A percentile compares a stretch with the other conserved stretches of the same genome.
These are phyloP conservation scores for Hybognathus amarus DNA, from an alignment of 2,797 vertebrate species.

Conservation along the genomic window DNA sequence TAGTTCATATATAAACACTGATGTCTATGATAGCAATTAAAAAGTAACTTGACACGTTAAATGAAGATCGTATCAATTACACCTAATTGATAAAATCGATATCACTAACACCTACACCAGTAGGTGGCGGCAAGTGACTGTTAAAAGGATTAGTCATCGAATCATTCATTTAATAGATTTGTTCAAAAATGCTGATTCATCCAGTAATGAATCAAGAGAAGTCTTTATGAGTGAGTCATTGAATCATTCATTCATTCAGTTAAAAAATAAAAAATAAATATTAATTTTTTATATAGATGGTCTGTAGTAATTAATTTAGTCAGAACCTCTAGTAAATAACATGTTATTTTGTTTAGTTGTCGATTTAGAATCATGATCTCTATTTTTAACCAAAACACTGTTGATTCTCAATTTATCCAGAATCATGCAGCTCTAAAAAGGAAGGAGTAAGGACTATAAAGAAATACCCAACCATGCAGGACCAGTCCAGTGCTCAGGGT, in stretches of 20 bases:
- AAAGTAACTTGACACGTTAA: not conserved
- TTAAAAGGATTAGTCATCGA: not conserved
- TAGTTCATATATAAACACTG: not conserved
- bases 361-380: not conserved
- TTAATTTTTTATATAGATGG: too few species aligned
- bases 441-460: constrained; percentile 37
- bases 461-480: constrained; percentile 52
- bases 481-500: constrained; percentile 59
- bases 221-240: not conserved
- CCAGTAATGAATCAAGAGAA: not conserved
- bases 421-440: not conserved
- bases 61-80: not conserved
- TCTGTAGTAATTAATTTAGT: not conserved
- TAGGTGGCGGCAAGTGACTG: not conserved
- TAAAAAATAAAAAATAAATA: too few species aligned
- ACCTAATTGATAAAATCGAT: too few species aligned
- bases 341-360: not conserved
- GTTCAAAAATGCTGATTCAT: not conserved
- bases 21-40: not conserved
- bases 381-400: not conserved
- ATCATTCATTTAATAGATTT: not conserved
- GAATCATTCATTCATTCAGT: not conserved
- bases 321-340: not conserved
- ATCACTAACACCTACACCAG: too few species aligned
- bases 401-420: not conserved